Evolutionary conservation across 2,113 vertebrate species (phyloP).

Genomic region (Castor canadensis): DNA sequence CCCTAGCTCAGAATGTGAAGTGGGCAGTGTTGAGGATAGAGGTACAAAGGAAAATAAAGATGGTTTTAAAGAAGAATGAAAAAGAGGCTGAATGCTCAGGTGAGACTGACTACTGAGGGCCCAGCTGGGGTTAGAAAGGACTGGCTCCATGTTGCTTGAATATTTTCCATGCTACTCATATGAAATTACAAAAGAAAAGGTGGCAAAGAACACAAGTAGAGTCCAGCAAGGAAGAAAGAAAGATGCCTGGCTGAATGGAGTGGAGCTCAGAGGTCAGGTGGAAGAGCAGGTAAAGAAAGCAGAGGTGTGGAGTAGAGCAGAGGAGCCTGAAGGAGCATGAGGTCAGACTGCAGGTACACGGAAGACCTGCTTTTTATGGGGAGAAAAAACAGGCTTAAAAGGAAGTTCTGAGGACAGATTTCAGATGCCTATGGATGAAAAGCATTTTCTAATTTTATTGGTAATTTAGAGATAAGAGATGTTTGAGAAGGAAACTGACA

Average conservation of each 20-base stretch:
- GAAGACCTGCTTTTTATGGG: conserved; percentile 15
- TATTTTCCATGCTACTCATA: not conserved
- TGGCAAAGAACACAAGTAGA: not conserved
- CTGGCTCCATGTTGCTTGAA: too few species aligned
- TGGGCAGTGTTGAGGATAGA: not conserved
- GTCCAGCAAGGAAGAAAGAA: not conserved
- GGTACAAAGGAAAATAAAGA: not conserved
- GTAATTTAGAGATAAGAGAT: conserved; percentile 11
- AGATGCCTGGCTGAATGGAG: not conserved
- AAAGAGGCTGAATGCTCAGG: not conserved
- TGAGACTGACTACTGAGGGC: not conserved
- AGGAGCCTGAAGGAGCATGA: not conserved
- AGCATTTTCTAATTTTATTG: conserved; percentile 12
- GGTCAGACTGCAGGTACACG: not conserved
- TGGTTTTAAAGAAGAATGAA: not conserved
- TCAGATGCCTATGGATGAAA: not conserved
- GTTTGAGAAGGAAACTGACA: not conserved
- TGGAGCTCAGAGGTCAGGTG: not conserved
- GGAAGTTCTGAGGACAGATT: not conserved
- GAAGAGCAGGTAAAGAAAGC: not conserved
- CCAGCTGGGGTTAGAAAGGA: not conserved
- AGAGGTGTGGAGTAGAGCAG: not conserved
- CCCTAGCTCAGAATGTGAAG: not conserved
- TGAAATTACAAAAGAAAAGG: not conserved
- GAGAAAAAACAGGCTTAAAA: conserved; percentile 12